Base-by-base conservation (phyloP, 92 coral and sea anemone species). In the Bergia sp. region DNA sequence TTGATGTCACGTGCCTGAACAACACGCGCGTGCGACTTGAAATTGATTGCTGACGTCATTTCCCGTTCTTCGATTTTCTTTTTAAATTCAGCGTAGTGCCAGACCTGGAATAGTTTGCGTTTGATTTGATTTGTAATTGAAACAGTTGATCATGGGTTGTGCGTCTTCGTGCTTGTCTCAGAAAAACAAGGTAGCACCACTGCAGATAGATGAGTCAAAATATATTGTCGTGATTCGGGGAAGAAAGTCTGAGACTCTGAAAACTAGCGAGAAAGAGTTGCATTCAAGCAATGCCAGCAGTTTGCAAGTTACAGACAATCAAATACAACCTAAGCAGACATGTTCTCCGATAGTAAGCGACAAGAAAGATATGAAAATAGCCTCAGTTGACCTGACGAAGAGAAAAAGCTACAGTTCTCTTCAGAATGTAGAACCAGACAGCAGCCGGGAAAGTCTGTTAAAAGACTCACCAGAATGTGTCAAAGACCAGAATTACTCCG, bases 1-100 rank as follows among this genome's bases (percentile, higher is more conserved):
- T 73, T 6, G 16, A 38, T 36, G 53, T 9, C 53, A 15, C 45
- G 50, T 44, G 53, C 50, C 44, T 9, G 36, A 40, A 9, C 64
- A n/a, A 3, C 65, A 23, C 76, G 58, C 77, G 87, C 87, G 64
- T 37, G 5, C 64, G 23, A 29, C 29, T 47, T 42, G 0, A 29
- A 67, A 71, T 84, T 37, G 44, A 84, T 84, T 84, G 77, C 23
- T 84, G 87, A 84, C 77, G 79, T 84, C 87, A 84, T 49, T 69
- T 43, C 36, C 77, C 15, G 10, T n/a, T 66, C 40, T 37, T 38
- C 39, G 37, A 21, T n/a, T 66, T 71, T 39, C 7, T 15, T 42
- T 81, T 43, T 4, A 18, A 8, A 41, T 15, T 41, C 49, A 66
- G 55, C 72, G 36, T 45, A 0, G 37, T 10, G 8, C 49, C 12